These are phyloP conservation scores for Pyrgilauda ruficollis DNA, from an alignment of 2,113 vertebrate species.

Conservation along the genomic window DNA sequence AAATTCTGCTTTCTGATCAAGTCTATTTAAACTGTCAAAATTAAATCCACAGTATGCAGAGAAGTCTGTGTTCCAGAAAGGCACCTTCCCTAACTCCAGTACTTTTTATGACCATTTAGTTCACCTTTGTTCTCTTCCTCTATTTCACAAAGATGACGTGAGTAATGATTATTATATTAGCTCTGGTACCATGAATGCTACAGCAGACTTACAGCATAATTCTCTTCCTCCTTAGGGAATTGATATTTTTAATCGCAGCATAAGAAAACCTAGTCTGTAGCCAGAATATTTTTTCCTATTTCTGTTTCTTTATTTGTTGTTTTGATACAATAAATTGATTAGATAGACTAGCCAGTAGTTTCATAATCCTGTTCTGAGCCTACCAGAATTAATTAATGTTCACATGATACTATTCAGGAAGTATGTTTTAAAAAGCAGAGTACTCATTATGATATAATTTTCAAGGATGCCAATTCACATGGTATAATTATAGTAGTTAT, in stretches of 20 bases:
- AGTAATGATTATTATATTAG: conserved; percentile 38
- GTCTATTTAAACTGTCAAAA: not conserved
- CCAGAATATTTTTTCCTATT: not conserved
- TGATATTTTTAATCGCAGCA: conserved; percentile 43
- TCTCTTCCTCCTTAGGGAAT: conserved; percentile 38
- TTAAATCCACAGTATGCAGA: not conserved
- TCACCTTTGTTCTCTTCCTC: conserved; percentile 42
- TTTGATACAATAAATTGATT: conserved; percentile 61
- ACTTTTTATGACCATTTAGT: not conserved
- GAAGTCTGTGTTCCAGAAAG: not conserved
- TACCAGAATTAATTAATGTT: conserved; percentile 59
- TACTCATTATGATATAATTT: conserved; percentile 42
- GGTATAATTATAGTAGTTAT: not conserved
- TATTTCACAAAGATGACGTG: conserved; percentile 16
- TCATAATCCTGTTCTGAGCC: conserved; percentile 46
- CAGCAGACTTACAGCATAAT: conserved; percentile 16
- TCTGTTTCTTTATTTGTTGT: conserved; percentile 49
- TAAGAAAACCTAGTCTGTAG: conserved; percentile 28
- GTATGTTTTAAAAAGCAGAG: conserved; percentile 46
- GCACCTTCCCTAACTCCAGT: not conserved
- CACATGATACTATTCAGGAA: conserved; percentile 52
- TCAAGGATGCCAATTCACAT: not conserved
- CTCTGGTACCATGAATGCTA: conserved; percentile 22
- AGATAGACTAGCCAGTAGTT: conserved; percentile 43
- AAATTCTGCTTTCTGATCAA: not conserved